Evolutionary conservation across 2,888 invertebrate species (phyloP), one percentile per base, ranked within the genome.

Genomic region (Hyles lineata): DNA sequence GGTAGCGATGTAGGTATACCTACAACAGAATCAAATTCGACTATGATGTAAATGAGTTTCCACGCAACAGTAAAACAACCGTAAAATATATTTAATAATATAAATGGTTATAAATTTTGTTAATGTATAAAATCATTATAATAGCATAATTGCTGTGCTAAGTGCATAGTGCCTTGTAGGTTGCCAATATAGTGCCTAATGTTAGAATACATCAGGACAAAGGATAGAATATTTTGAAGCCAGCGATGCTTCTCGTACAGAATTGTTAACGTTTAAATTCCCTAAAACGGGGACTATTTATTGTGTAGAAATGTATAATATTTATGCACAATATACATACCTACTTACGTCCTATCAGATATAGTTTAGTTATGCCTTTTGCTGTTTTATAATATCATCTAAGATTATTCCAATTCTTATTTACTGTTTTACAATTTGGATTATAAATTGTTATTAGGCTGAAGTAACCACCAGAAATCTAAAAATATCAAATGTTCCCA

Each of bases 171-270:
- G 95, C 95, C 95, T 95, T 95, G 95, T 95, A 94, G 95, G 95
- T 95, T 94, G 94, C 95, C 95, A 95, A 95, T 93, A 91, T 95
- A 95, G 95, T 95, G 95, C 95, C 95, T 95, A 94, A 93, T 89
- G 87, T 91, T 87, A 87, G 84, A 79, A 84, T 84, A 85, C 85
- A 83, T 83, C 82, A 76, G 85, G 83, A 85, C 87, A 85, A 80
- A 85, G 81, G 81, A 82, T 83, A 79, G 78, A 82, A 83, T 85
- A 84, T 82, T 82, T 81, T 80, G 80, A 79, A 80, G 77, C 74
- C 77, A 77, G 67, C 50, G 43, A 67, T 25, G 67, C 67, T 67
- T 67, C 67, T 50, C 43, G 43, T 77, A 76, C 52, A 67, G 55
- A 60, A 72, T 76, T 67, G 67, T 67, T 77, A 50, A 35, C 17